Conservation (phyloP, 1,140 invertebrate genomes). For the Eurosta solidaginis region DNA sequence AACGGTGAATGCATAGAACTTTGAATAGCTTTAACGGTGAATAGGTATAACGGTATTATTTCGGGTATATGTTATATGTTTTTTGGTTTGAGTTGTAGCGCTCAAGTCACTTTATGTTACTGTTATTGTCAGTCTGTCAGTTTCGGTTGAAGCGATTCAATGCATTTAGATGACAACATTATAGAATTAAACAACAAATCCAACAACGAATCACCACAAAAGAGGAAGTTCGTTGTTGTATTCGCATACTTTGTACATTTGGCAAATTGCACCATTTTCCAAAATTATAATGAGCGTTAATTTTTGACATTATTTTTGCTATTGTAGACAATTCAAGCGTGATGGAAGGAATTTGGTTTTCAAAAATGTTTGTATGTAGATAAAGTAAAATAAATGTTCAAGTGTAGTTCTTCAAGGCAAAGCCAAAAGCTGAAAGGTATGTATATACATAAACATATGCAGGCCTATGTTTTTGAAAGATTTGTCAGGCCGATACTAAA, state of each 20-base stretch:
- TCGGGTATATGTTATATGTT: too few relatives aligned
- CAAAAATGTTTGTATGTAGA: too few relatives aligned
- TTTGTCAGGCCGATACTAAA: too few relatives aligned
- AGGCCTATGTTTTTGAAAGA: too few relatives aligned
- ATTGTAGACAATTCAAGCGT: neutral
- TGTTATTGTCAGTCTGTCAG: conserved; percentile 1
- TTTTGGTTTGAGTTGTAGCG: neutral
- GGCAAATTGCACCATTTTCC: conserved; percentile 8
- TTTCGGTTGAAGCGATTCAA: conserved; percentile 19
- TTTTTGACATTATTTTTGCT: conserved; percentile 9
- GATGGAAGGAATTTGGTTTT: neutral
- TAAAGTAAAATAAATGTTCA: too few relatives aligned
- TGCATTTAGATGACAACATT: conserved; percentile 25
- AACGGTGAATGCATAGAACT: too few relatives aligned
- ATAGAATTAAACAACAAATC: neutral
- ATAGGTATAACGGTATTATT: neutral
- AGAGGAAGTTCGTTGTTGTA: conserved; percentile 13
- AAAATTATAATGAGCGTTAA: conserved; percentile 20
- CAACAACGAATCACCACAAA: too few relatives aligned
- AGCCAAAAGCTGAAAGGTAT: too few relatives aligned
- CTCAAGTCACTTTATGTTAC: neutral
- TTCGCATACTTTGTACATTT: neutral
- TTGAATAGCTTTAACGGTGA: too few relatives aligned
- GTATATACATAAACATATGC: too few relatives aligned
- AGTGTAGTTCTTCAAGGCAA: too few relatives aligned